Base-by-base conservation (phyloP, 2,113 vertebrate species). In the Rhinolophus ferrumequinum region DNA sequence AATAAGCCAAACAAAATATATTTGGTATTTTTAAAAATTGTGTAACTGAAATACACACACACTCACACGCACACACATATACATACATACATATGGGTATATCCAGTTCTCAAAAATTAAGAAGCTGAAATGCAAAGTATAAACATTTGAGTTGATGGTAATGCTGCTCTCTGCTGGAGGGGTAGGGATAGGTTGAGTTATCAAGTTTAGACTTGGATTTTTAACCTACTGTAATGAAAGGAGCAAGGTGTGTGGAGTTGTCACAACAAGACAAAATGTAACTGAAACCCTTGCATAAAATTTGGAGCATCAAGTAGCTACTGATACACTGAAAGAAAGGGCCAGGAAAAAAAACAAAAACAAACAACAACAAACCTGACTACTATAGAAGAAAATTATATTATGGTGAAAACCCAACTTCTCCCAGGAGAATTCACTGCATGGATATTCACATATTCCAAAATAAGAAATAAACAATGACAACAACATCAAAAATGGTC, bases 81-180 rank as follows among this genome's bases (percentile, higher is more conserved):
- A 16, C 33, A 41, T 13, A 60, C 5, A 16, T 7, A 21, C 47
- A 66, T 9, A 52, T 58, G 10, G 30, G 44, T 13, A 72, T 22
- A 84, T 15, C 41, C 33, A 21, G 6, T 41, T 54, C 6, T 28
- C 41, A 11, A 50, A 62, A 69, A 77, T 24, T 9, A 88, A 70
- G 82, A 91, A 87, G 41, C 38, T 35, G 4, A 67, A 94, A 47
- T 28, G 8, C 9, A 3, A 69, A 64, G 4, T 28, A 19, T 12
- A 73, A 93, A 7, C 50, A 3, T 26, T 28, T 64, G 66, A 24
- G 22, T 3, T 28, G 60, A n/a, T 72, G 16, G 85, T 80, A 66
- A 54, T 92, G 67, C 73, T 95, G 77, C 72, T 69, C 33, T 56
- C 54, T 97, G 26, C 72, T 62, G 85, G 54, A 12, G 28, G 96